Conservation (phyloP, 2,888 invertebrate genomes). For the Thalpophila matura region DNA sequence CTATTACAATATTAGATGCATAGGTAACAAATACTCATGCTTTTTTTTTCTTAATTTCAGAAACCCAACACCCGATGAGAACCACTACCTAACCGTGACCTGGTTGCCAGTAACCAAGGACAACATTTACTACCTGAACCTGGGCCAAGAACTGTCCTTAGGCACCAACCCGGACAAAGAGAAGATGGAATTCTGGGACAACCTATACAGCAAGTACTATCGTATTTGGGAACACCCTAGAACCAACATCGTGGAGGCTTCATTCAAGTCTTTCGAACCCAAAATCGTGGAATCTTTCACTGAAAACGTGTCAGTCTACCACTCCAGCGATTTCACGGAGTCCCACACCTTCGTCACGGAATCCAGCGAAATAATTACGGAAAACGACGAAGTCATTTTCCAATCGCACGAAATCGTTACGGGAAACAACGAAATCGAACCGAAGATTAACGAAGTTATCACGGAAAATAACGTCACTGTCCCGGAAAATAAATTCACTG, state of each 20-base stretch:
- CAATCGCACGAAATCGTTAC: constrained; percentile 33
- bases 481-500: constrained; percentile 13
- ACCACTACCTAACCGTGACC: constrained; percentile 80
- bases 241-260: constrained; percentile 62
- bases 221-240: constrained; percentile 82
- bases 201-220: constrained; percentile 81
- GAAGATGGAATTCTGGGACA: constrained; percentile 86
- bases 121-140: constrained; percentile 77
- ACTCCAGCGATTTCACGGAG: constrained; percentile 39
- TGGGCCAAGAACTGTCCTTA: constrained; percentile 78
- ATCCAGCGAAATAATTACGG: constrained; percentile 34
- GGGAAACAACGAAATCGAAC: constrained; percentile 16
- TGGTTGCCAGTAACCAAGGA: constrained; percentile 85
- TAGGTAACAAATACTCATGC: background rate
- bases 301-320: constrained; percentile 14
- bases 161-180: constrained; percentile 78
- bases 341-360: constrained; percentile 28
- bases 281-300: constrained; percentile 56
- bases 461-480: constrained; percentile 35
- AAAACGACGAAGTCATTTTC: constrained; percentile 34
- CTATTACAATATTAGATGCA: no score
- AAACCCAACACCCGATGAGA: constrained; percentile 86
- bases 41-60: constrained; percentile 35
- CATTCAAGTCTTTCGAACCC: constrained; percentile 56
- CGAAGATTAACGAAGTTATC: constrained; percentile 23